Evolutionary conservation across 2,888 invertebrate species (phyloP).

Genomic region (Tenthredo notha): DNA sequence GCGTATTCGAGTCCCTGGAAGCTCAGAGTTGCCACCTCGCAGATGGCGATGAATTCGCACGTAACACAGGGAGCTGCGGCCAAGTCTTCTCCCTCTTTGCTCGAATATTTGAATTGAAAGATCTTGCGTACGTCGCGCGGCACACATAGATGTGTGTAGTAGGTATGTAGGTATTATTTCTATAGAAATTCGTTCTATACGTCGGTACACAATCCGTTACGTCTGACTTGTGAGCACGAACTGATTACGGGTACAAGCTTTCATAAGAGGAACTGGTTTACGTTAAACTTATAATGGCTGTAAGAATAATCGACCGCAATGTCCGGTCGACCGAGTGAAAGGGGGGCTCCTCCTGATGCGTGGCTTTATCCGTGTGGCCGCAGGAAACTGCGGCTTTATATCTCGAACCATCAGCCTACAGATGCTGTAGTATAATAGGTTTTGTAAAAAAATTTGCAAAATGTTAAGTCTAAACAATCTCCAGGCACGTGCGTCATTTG

Average conservation of each 20-base stretch:
- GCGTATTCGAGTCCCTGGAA: neutral
- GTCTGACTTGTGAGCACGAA: slow-evolving; percentile 14
- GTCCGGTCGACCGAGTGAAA: slow-evolving; percentile 8
- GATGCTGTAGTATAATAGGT: neutral
- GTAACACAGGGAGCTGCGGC: neutral
- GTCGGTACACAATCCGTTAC: neutral
- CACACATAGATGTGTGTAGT: neutral
- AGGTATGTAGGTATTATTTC: neutral
- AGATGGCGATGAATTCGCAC: neutral
- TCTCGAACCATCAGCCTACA: neutral
- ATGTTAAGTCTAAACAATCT: neutral
- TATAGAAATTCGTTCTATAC: neutral
- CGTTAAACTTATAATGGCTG: neutral
- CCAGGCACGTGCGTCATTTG: neutral
- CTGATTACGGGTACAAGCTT: neutral
- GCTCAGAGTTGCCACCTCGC: neutral
- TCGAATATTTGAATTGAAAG: neutral
- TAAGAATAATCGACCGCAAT: slow-evolving; percentile 14
- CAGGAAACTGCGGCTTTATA: slow-evolving; percentile 8
- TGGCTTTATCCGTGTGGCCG: neutral
- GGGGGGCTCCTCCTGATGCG: neutral
- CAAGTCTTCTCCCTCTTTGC: neutral
- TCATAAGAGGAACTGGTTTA: neutral
- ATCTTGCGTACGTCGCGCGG: neutral
- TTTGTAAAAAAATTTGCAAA: neutral